A percentile compares a stretch with the other conserved stretches of the same genome.
These are phyloP conservation scores for Pollenia labialis DNA, from an alignment of 2,888 invertebrate species.

Conservation along the genomic window DNA sequence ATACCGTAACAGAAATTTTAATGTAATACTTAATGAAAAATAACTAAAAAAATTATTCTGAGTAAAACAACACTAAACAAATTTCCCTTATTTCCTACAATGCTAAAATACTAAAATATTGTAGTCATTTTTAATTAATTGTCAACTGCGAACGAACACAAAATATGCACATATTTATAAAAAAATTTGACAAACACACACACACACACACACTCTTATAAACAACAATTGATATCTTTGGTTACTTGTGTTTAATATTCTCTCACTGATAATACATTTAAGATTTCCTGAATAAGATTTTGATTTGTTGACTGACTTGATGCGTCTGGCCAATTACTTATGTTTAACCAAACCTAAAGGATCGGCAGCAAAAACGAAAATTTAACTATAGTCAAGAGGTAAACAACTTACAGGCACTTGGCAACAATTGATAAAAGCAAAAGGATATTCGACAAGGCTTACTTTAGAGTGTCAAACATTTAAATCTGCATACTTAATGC, in stretches of 20 bases:
- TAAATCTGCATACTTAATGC: background rate
- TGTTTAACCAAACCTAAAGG: background rate
- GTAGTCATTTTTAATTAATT: too few relatives aligned
- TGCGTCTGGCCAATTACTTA: slow-evolving; percentile 27
- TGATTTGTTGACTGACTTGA: background rate
- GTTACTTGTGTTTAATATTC: background rate
- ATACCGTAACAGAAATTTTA: too few relatives aligned
- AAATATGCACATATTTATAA: too few relatives aligned
- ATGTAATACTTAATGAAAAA: too few relatives aligned
- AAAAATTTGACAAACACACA: too few relatives aligned
- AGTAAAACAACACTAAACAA: too few relatives aligned
- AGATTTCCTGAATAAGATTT: background rate
- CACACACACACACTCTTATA: too few relatives aligned
- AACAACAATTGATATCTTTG: background rate
- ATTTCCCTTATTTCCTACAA: too few relatives aligned
- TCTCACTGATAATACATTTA: background rate
- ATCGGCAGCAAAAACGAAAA: background rate
- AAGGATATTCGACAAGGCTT: slow-evolving; percentile 12
- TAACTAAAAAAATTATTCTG: too few relatives aligned
- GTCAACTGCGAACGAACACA: too few relatives aligned
- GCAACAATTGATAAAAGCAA: slow-evolving; percentile 23
- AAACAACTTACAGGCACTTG: slow-evolving; percentile 11
- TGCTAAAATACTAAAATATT: too few relatives aligned
- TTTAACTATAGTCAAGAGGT: background rate
- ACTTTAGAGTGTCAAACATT: slow-evolving; percentile 6